Conservation (phyloP, 2,888 invertebrate genomes). For the Octonoba sinensis region DNA sequence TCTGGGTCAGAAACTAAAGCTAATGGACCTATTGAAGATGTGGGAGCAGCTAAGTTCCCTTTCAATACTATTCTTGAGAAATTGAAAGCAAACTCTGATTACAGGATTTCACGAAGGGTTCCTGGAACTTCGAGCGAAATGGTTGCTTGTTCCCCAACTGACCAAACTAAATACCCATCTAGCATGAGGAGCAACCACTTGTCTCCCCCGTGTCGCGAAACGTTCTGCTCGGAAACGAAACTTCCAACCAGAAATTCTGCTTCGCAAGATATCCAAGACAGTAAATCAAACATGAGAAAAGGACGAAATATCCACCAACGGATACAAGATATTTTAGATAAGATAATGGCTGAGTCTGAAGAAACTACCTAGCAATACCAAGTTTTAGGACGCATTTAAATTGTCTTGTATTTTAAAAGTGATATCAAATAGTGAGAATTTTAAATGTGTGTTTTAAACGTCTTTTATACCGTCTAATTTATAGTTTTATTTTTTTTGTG, state of each 20-base stretch:
- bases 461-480: not conserved
- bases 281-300: conserved; percentile 26
- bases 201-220: not conserved
- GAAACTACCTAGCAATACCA: conserved; percentile 41
- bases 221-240: not conserved
- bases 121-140: conserved; percentile 6
- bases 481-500: conserved; percentile 46
- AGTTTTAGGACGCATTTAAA: no score
- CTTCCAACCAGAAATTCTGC: not conserved
- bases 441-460: conserved; percentile 44
- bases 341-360: conserved; percentile 56
- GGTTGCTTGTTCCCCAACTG: conserved; percentile 6
- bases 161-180: not conserved
- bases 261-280: not conserved
- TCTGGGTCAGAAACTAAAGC: conserved; percentile 21
- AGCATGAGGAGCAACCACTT: not conserved
- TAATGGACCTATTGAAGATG: not conserved
- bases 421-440: conserved; percentile 52
- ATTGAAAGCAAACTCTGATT: conserved; percentile 50
- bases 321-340: conserved; percentile 57
- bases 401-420: conserved; percentile 11
- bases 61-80: conserved; percentile 51
- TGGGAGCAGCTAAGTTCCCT: conserved; percentile 39
- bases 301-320: conserved; percentile 51
- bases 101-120: conserved; percentile 32